phyloP scores from a whole-genome alignment of 2,888 invertebrate genomes.

The Resseliella maxima region DNA sequence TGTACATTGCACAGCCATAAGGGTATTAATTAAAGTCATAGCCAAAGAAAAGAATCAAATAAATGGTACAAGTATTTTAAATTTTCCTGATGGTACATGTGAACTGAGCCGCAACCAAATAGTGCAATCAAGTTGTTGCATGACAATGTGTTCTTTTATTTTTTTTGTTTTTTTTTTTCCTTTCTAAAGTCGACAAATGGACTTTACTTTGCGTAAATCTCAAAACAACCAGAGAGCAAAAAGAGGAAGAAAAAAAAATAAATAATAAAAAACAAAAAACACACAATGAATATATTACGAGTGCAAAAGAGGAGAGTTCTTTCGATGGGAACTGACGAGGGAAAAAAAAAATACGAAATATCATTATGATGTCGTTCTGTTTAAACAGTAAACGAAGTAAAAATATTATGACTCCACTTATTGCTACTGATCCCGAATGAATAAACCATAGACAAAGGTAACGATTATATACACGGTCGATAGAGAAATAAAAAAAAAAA shows the following conservation, averaged over 20 bases:
- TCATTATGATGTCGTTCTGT: neutral
- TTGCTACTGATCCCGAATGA: constrained; percentile 43
- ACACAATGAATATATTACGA: neutral
- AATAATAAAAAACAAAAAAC: no score
- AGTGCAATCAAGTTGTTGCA: neutral
- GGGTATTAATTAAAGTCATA: neutral
- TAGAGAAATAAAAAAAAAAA: neutral
- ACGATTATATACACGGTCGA: neutral
- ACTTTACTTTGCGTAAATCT: neutral
- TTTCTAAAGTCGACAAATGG: neutral
- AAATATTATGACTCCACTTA: neutral
- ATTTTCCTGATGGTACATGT: neutral
- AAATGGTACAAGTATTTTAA: neutral
- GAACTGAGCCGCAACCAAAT: neutral
- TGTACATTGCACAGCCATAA: neutral
- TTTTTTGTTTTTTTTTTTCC: no score
- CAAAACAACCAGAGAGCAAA: neutral
- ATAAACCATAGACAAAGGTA: constrained; percentile 5
- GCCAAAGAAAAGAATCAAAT: neutral
- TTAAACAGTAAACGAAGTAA: neutral
- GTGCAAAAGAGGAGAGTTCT: neutral
- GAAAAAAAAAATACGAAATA: neutral
- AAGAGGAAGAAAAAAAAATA: no score
- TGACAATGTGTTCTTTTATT: no score
- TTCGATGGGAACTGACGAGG: neutral